These are phyloP conservation scores for Drosophila sulfurigaster DNA, from an alignment of 1,140 invertebrate species.

Conservation along the genomic window DNA sequence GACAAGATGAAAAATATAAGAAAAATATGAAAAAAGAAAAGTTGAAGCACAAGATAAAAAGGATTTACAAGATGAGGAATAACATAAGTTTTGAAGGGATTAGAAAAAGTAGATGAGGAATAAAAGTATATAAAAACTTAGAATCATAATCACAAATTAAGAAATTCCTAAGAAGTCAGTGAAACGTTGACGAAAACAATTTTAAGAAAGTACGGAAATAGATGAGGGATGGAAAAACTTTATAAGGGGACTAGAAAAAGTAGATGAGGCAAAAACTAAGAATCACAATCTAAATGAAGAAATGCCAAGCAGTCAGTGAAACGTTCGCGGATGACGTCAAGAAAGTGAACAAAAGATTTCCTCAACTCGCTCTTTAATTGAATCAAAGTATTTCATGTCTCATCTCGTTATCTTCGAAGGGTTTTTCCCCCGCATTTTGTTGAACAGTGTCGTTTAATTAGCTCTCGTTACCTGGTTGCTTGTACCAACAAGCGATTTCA, in stretches of 20 bases:
- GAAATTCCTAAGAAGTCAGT: neutral
- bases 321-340: neutral
- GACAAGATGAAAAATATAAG: no score
- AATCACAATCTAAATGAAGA: neutral
- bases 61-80: no score
- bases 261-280: neutral
- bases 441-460: constrained; percentile 53
- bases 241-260: neutral
- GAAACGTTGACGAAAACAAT: neutral
- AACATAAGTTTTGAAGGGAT: no score
- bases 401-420: neutral
- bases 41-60: no score
- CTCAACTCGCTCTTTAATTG: neutral
- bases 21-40: no score
- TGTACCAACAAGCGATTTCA: constrained; percentile 41
- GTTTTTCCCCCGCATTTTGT: neutral
- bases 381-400: constrained; percentile 2
- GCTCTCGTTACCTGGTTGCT: constrained; percentile 29
- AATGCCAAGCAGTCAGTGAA: constrained; percentile 1
- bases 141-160: no score
- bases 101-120: no score
- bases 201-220: neutral
- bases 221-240: neutral
- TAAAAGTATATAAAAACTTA: no score
- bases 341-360: neutral